These are phyloP conservation scores for Trinectes maculatus DNA, from an alignment of 2,113 vertebrate species.

Conservation along the genomic window DNA sequence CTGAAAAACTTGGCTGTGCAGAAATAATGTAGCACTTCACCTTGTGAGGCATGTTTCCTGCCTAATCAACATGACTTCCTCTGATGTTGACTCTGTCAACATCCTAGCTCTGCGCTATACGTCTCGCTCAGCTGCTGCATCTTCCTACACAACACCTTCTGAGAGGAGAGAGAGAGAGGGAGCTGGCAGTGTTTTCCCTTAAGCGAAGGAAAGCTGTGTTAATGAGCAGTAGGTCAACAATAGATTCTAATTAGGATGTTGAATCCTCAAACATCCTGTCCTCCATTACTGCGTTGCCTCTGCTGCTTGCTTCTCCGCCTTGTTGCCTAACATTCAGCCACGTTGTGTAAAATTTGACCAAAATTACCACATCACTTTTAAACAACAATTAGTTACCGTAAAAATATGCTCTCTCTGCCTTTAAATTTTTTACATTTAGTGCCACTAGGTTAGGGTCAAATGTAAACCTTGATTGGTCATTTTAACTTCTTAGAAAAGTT, in stretches of 20 bases:
- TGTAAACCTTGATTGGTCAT: too few species aligned
- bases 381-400: not conserved
- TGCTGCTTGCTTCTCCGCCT: not conserved
- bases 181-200: slow-evolving; percentile 23
- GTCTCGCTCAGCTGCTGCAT: slow-evolving; percentile 36
- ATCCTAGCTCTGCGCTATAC: slow-evolving; percentile 35
- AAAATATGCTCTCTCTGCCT: not conserved
- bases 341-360: slow-evolving; percentile 20
- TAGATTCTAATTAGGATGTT: slow-evolving; percentile 52
- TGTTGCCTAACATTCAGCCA: slow-evolving; percentile 12
- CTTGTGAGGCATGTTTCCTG: slow-evolving; percentile 49
- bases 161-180: slow-evolving; percentile 28
- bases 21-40: slow-evolving; percentile 55
- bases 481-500: too few species aligned
- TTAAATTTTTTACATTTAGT: not conserved
- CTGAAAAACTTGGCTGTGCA: slow-evolving; percentile 31
- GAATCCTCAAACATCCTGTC: slow-evolving; percentile 11
- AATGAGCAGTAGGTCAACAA: slow-evolving; percentile 36
- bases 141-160: slow-evolving; percentile 44
- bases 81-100: slow-evolving; percentile 66
- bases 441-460: not conserved
- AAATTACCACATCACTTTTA: slow-evolving; percentile 11
- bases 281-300: not conserved
- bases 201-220: slow-evolving; percentile 34
- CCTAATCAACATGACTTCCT: slow-evolving; percentile 65